These are phyloP conservation scores for Ericerus pela DNA, from an alignment of 1,140 invertebrate species.

Conservation along the genomic window DNA sequence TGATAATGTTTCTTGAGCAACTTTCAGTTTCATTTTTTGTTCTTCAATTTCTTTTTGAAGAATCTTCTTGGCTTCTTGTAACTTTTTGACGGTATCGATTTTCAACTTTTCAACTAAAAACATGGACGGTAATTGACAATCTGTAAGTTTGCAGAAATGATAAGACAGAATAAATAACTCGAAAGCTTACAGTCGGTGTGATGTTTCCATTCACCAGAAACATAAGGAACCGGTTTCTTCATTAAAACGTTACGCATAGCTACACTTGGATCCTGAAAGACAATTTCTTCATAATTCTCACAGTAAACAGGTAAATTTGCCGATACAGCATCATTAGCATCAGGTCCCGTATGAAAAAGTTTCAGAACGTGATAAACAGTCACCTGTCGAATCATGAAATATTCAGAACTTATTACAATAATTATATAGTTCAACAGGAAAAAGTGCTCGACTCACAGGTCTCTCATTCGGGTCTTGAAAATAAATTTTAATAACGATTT, in stretches of 20 bases:
- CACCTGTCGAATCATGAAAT: constrained; percentile 41
- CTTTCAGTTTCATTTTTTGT: constrained; percentile 5
- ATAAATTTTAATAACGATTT: constrained; percentile 95
- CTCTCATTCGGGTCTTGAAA: constrained; percentile 94
- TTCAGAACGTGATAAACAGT: constrained; percentile 93
- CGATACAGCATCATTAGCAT: constrained; percentile 47
- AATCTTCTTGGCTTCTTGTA: constrained; percentile 66
- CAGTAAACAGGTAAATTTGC: constrained; percentile 15
- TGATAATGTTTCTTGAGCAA: neutral
- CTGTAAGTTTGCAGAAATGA: neutral
- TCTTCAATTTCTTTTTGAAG: constrained; percentile 59
- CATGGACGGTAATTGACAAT: constrained; percentile 17
- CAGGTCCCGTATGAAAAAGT: constrained; percentile 69
- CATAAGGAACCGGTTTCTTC: constrained; percentile 55
- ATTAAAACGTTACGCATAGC: constrained; percentile 75
- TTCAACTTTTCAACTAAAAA: constrained; percentile 83
- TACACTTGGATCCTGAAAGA: constrained; percentile 90
- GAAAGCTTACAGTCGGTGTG: constrained; percentile 75
- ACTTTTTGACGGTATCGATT: constrained; percentile 58
- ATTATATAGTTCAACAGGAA: neutral
- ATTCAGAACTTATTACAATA: neutral
- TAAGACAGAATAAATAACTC: constrained; percentile 18
- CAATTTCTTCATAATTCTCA: constrained; percentile 77
- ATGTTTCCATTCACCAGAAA: constrained; percentile 59
- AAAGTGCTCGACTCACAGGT: constrained; percentile 47